Base-by-base conservation (phyloP, 2,113 vertebrate species). In the Alosa alosa region DNA sequence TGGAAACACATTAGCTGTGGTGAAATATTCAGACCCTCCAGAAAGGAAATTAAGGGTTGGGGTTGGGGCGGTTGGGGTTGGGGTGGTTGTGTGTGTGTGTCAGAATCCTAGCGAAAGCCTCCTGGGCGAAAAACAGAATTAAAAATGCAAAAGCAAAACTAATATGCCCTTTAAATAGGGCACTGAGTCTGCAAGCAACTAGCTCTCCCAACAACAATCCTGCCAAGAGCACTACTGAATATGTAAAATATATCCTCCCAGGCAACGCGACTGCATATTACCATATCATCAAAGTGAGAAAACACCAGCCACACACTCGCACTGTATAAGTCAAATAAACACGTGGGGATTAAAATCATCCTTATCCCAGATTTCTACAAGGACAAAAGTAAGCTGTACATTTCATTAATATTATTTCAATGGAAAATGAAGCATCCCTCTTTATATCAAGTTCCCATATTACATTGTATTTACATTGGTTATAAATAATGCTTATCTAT, bases 131-230 rank as follows among this genome's bases (percentile, higher is more conserved):
- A 86, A 87, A 88, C 85, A 78, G 86, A 92, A 94, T 94, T 93
- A 93, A 93, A 78, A 93, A 93, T 94, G 92, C 91, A 94, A 91
- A 92, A 93, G 91, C 87, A 91, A 94, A 89, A 89, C 89, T 92
- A 94, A 93, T 92, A 91, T 93, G 90, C 90, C 92, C 91, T 93
- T 92, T 92, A 91, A 93, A 92, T 86, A 92, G 86, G 84, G 83
- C 84, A 18, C 13, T 57, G 89, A 86, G 90, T 90, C 88, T 92
- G 88, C 90, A 84, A 64, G 5, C 82, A 86, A 89, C 90, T 89
- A 84, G 88, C 88, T 88, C 2, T 87, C 68, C 81, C 90, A 87
- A 82, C 72, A 78, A 78, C 72, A 72, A 72, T 25, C 72, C 72
- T 78, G 72, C 72, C 72, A 78, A 78, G 31, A 78, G 25, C 72